Conservation (phyloP, 2,888 invertebrate genomes). For the Drosophila incognita region DNA sequence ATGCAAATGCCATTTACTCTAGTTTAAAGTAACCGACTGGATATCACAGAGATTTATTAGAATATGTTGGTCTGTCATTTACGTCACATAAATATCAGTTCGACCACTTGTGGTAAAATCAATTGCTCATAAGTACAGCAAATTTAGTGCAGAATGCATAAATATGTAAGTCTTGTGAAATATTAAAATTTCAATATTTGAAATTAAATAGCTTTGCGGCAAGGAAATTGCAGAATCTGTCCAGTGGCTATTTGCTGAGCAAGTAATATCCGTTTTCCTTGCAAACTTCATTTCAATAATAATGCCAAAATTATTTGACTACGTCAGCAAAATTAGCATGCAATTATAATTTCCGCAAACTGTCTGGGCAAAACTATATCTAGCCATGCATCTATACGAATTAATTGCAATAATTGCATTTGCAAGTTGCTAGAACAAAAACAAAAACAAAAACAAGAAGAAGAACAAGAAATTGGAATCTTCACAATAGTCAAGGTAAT, state of each 20-base stretch:
- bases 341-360: slow-evolving; percentile 43
- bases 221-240: slow-evolving; percentile 29
- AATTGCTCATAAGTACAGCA: slow-evolving; percentile 18
- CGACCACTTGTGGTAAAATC: not conserved
- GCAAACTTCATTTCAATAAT: slow-evolving; percentile 66
- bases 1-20: slow-evolving; percentile 47
- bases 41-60: slow-evolving; percentile 61
- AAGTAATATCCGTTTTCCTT: slow-evolving; percentile 39
- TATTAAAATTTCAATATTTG: slow-evolving; percentile 44
- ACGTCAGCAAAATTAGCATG: slow-evolving; percentile 44
- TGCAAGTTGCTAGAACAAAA: slow-evolving; percentile 9
- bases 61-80: slow-evolving; percentile 48
- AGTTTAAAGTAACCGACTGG: slow-evolving; percentile 24
- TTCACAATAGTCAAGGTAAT: not conserved
- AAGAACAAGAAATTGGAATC: not conserved
- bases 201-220: slow-evolving; percentile 43
- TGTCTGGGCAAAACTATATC: slow-evolving; percentile 25
- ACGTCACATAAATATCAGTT: slow-evolving; percentile 43
- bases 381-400: slow-evolving; percentile 5
- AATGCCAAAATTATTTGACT: slow-evolving; percentile 45
- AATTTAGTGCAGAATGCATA: slow-evolving; percentile 32
- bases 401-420: slow-evolving; percentile 45
- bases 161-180: slow-evolving; percentile 11
- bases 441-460: slow-evolving; percentile 10
- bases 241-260: slow-evolving; percentile 14